Conservation (phyloP, 2,113 vertebrate species). For the Hydrochoerus hydrochaeris region DNA sequence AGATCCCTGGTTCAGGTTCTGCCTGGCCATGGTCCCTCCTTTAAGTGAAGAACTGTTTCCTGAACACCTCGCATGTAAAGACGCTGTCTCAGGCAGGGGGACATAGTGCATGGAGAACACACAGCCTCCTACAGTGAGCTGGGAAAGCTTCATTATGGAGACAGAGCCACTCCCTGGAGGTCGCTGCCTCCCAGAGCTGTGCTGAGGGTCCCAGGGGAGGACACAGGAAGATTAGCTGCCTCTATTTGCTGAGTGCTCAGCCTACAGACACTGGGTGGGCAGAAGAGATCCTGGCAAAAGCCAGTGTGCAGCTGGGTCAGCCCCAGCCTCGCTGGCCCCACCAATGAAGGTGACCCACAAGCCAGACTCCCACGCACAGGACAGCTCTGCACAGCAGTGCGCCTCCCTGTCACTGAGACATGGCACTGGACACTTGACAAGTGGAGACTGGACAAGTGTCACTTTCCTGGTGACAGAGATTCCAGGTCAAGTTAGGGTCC, state of each 20-base stretch:
- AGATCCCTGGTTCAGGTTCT: not conserved
- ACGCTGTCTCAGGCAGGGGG: not conserved
- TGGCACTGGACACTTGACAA: too few relatives aligned
- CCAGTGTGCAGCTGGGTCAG: not conserved
- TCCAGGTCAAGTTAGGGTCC: not conserved
- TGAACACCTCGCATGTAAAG: not conserved
- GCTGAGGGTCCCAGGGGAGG: not conserved
- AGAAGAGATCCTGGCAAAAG: not conserved
- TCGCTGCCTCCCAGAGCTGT: not conserved
- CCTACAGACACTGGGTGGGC: too few relatives aligned
- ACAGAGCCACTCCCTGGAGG: not conserved
- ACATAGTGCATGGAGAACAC: not conserved
- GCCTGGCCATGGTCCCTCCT: not conserved
- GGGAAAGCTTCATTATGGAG: not conserved
- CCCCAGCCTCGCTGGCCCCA: not conserved
- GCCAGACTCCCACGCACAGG: rapidly evolving
- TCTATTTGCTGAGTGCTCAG: too few relatives aligned
- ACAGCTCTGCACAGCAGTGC: not conserved
- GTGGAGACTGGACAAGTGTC: not conserved
- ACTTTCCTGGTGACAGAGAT: not conserved
- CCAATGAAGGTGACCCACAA: not conserved
- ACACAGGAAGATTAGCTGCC: not conserved
- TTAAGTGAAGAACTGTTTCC: not conserved
- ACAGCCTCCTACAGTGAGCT: not conserved
- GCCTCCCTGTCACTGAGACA: not conserved